These are phyloP conservation scores for Esperia sulphurella DNA, from an alignment of 2,888 invertebrate species.

Conservation along the genomic window DNA sequence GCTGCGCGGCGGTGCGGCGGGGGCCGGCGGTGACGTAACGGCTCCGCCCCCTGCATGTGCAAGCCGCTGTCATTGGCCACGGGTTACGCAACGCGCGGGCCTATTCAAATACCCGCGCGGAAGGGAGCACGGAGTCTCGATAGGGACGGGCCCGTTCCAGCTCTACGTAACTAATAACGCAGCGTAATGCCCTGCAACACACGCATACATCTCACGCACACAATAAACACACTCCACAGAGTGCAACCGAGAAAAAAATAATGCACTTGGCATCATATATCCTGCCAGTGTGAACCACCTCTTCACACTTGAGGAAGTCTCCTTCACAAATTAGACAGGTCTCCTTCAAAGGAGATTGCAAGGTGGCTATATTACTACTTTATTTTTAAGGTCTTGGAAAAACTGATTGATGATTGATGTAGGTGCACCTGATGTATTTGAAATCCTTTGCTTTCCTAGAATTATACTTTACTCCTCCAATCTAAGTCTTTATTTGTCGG, in stretches of 20 bases:
- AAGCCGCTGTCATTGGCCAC: constrained; percentile 74
- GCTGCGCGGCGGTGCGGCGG: constrained; percentile 70
- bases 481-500: too few species aligned
- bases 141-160: constrained; percentile 65
- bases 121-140: constrained; percentile 69
- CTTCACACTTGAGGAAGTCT: too few species aligned
- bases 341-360: too few species aligned
- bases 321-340: too few species aligned
- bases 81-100: constrained; percentile 70
- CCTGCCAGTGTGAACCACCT: too few species aligned
- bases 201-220: constrained; percentile 31
- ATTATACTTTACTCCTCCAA: too few species aligned
- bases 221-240: background rate
- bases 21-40: constrained; percentile 72
- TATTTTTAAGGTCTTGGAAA: too few species aligned
- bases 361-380: too few species aligned
- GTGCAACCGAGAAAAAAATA: background rate
- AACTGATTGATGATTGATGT: too few species aligned
- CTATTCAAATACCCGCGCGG: constrained; percentile 65
- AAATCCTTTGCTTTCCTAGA: too few species aligned
- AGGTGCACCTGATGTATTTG: too few species aligned
- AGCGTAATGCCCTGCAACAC: constrained; percentile 57
- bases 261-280: too few species aligned
- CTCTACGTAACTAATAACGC: constrained; percentile 62
- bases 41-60: constrained; percentile 77